Evolutionary conservation across 2,113 vertebrate genomes (phyloP).

Genomic region (Geococcyx californianus): DNA sequence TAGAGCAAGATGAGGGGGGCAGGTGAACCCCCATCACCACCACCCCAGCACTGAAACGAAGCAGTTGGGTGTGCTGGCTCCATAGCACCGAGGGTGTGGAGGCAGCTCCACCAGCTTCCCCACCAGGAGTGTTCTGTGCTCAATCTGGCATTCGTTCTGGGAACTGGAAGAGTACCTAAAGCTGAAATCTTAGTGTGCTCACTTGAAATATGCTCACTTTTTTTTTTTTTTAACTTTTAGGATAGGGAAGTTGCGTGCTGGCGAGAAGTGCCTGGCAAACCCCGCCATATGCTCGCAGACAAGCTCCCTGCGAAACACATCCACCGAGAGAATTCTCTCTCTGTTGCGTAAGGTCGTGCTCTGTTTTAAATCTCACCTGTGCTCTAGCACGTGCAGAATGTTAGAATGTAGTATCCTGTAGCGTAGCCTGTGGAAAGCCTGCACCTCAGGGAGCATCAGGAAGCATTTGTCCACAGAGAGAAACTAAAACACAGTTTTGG

Average conservation of each 20-base stretch:
- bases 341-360: background rate
- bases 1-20: background rate
- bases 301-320: rapidly evolving
- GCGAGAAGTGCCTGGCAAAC: background rate
- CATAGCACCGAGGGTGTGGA: background rate
- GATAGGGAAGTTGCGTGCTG: background rate
- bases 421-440: background rate
- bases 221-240: background rate
- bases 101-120: background rate
- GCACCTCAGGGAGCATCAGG: background rate
- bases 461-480: background rate
- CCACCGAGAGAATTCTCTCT: background rate
- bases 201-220: background rate
- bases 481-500: background rate
- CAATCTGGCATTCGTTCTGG: rapidly evolving
- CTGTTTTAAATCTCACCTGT: background rate
- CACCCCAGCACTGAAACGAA: background rate
- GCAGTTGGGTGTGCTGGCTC: background rate
- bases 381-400: background rate
- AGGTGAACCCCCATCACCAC: background rate
- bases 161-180: background rate
- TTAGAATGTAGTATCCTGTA: background rate
- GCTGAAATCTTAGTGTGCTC: background rate
- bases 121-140: background rate
- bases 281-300: background rate